phyloP scores from a whole-genome alignment of 1,140 invertebrate species.

The Diorhabda sublineata region DNA sequence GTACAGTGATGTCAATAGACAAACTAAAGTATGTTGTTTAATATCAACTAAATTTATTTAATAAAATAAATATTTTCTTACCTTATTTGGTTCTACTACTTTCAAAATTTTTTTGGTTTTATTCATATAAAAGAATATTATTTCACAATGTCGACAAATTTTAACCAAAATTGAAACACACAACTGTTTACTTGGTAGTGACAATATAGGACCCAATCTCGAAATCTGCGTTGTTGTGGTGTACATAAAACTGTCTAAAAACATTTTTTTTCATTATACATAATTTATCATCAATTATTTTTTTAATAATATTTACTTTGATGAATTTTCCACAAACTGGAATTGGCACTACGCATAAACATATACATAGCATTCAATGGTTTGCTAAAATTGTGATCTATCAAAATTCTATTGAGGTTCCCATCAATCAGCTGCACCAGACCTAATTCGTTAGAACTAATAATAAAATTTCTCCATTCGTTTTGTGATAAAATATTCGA shows the following conservation, averaged over 20 bases:
- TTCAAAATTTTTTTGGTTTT: constrained; percentile 26
- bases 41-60: too few species aligned
- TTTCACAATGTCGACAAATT: constrained; percentile 30
- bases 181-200: constrained; percentile 27
- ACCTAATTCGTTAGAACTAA: constrained; percentile 26
- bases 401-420: constrained; percentile 31
- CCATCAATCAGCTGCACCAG: constrained; percentile 29
- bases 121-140: constrained; percentile 30
- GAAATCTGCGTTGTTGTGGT: constrained; percentile 32
- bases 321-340: constrained; percentile 36
- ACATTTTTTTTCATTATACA: not conserved
- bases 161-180: constrained; percentile 33
- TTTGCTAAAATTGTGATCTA: constrained; percentile 27
- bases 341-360: constrained; percentile 26
- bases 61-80: not conserved
- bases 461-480: constrained; percentile 38
- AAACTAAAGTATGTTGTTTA: not conserved
- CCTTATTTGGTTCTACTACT: constrained; percentile 21
- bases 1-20: not conserved
- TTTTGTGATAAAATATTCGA: constrained; percentile 31
- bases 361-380: constrained; percentile 32
- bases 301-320: constrained; percentile 31
- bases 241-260: constrained; percentile 36
- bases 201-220: constrained; percentile 30
- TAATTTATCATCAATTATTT: not conserved